Evolutionary conservation across 1,140 invertebrate genomes (phyloP).

Genomic region (Pollicipes pollicipes): DNA sequence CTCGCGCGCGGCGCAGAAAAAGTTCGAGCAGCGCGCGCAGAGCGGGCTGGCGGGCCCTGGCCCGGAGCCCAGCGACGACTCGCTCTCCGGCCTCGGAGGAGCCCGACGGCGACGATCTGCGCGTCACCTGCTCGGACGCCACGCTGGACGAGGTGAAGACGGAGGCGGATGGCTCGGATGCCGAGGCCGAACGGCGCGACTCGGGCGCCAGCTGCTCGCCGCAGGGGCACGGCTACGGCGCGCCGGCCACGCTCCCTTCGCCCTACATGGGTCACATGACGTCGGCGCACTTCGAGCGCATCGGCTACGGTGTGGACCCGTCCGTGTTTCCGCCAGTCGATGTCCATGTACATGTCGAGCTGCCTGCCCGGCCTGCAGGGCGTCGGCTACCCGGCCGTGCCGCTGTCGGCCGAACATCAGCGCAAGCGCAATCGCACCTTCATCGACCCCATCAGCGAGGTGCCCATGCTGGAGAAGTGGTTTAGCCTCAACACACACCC

Average conservation of each 20-base stretch:
- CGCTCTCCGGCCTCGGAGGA: slow-evolving; percentile 6
- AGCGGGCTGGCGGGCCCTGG: slow-evolving; percentile 13
- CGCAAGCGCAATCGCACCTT: slow-evolving; percentile 92
- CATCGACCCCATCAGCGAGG: slow-evolving; percentile 94
- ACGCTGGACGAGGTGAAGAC: background rate
- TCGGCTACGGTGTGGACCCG: slow-evolving; percentile 5
- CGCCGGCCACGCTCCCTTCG: slow-evolving; percentile 5
- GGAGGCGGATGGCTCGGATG: background rate
- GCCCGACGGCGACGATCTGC: slow-evolving; percentile 17
- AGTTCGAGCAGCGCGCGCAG: slow-evolving; percentile 29
- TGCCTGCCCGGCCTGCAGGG: background rate
- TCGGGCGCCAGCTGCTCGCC: background rate
- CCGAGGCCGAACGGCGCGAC: background rate
- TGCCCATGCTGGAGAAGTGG: slow-evolving; percentile 89
- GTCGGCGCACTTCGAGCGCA: slow-evolving; percentile 11
- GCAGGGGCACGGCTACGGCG: slow-evolving; percentile 37
- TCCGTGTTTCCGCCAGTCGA: slow-evolving; percentile 7
- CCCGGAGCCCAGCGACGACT: slow-evolving; percentile 9
- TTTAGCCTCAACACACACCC: slow-evolving; percentile 94
- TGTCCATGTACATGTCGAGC: slow-evolving; percentile 4
- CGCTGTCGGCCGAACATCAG: slow-evolving; percentile 41
- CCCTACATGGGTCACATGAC: slow-evolving; percentile 12
- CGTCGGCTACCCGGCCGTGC: slow-evolving; percentile 19
- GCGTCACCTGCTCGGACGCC: background rate
- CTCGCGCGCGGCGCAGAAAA: slow-evolving; percentile 80